Evolutionary conservation across 2,797 vertebrate genomes (phyloP).

Genomic region (Gymnoscopelus microlampas): DNA sequence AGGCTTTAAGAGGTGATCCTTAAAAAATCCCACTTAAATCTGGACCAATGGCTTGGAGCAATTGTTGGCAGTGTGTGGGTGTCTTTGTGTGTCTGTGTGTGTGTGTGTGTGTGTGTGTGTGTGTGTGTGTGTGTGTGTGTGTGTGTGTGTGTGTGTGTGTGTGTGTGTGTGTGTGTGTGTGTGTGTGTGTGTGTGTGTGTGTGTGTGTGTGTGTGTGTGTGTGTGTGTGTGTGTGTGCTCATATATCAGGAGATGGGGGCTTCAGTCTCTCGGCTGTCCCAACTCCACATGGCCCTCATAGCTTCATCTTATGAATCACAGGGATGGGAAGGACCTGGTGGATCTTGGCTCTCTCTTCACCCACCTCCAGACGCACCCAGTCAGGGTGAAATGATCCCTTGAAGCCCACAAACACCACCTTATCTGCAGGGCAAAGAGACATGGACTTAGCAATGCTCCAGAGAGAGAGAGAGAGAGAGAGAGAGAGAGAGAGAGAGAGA

Average conservation of each 20-base stretch:
- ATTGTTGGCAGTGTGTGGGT: constrained; percentile 11
- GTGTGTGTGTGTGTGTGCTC: constrained; percentile 3
- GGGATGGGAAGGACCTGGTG: constrained; percentile 93
- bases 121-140: neutral
- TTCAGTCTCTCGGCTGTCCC: constrained; percentile 33
- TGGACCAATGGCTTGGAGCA: constrained; percentile 12
- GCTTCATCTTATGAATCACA: constrained; percentile 87
- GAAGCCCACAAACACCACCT: constrained; percentile 91
- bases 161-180: constrained; percentile 1
- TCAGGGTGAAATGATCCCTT: constrained; percentile 89
- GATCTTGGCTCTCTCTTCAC: constrained; percentile 86
- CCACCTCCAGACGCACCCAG: constrained; percentile 88
- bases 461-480: no score
- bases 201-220: constrained; percentile 18
- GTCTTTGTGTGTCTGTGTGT: constrained; percentile 18
- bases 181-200: constrained; percentile 3
- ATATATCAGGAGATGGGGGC: neutral
- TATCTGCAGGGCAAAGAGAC: constrained; percentile 81
- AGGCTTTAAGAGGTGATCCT: no score
- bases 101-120: constrained; percentile 6
- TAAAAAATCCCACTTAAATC: constrained; percentile 29
- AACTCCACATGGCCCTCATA: constrained; percentile 77
- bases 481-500: no score
- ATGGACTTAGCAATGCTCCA: no score
- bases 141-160: constrained; percentile 7